Evolutionary conservation across 1,140 invertebrate genomes (phyloP), one percentile per base, ranked within the genome.

Genomic region (Paralvinella palmiformis): DNA sequence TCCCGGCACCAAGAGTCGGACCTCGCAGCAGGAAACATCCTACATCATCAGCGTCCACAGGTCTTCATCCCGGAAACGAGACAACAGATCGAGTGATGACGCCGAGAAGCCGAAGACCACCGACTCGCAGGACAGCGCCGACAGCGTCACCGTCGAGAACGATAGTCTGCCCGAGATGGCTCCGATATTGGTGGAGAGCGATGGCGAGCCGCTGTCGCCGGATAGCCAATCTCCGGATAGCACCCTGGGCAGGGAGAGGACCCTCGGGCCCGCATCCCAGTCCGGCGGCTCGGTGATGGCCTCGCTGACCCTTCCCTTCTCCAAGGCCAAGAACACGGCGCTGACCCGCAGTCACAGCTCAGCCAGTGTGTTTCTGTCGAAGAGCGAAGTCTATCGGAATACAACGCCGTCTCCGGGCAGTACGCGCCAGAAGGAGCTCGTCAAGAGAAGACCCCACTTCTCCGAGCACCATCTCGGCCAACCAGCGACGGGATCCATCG

Each of bases 271-370:
- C 48, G 48, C 24, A 22, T 27, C 24, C 31, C 48, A 22, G n/a
- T 27, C 48, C n/a, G 24, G 48, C 10, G 31, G 48, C 48, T 27
- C 24, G 48, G 31, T 32, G 55, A 33, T 31, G 33, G 24, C 33
- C 55, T 57, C 55, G 27, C n/a, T 57, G 55, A 57, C 55, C 20
- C 55, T 57, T 27, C 55, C 55, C 20, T 32, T 57, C 35, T 57
- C 55, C n/a, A 52, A 29, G n/a, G 37, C 10, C 7, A 57, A 57
- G 27, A 33, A 57, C 22, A 33, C 3, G 20, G 27, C 55, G 3
- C 27, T 35, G 6, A 33, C 33, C 27, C 27, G 55, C 29, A 57
- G 33, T 31, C 55, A 33, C 27, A 57, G 55, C 27, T 31, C 55
- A 4, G 55, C 27, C 27, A 57, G 55, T 32, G 27, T 57, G 29